Evolutionary conservation across 2,888 invertebrate genomes (phyloP).

Genomic region (Sipha maydis): DNA sequence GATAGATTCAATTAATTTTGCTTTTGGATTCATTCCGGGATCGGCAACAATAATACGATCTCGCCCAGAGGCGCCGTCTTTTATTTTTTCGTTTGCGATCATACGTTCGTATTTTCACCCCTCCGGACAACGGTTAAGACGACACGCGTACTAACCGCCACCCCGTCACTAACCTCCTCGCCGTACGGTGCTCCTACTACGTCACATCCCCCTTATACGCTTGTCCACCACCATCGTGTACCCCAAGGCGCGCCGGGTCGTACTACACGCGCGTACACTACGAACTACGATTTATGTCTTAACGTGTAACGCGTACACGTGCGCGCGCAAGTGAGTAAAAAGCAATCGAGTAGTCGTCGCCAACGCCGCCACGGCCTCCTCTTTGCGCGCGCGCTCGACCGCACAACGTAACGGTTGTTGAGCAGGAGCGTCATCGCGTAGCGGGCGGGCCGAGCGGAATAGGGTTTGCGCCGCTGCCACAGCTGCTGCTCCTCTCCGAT

Average conservation of each 20-base stretch:
- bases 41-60: too few species aligned
- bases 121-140: too few species aligned
- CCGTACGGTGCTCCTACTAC: too few species aligned
- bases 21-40: too few species aligned
- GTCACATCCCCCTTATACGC: neutral
- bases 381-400: neutral
- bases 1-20: too few species aligned
- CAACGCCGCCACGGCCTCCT: neutral
- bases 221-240: neutral
- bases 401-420: slow-evolving; percentile 53
- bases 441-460: neutral
- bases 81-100: too few species aligned
- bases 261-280: neutral
- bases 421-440: neutral
- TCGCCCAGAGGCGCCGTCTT: too few species aligned
- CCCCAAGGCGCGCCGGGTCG: neutral
- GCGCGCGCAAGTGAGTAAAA: neutral
- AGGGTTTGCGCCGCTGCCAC: slow-evolving; percentile 3
- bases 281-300: neutral
- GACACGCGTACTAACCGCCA: too few species aligned
- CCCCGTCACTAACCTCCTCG: too few species aligned
- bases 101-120: too few species aligned
- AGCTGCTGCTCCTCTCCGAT: slow-evolving; percentile 47
- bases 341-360: neutral
- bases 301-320: neutral